Percentiles rank a stretch among this genome's conserved stretches.
Evolutionary conservation across 2,113 vertebrate genomes (phyloP).

Genomic region (Bungarus multicinctus): DNA sequence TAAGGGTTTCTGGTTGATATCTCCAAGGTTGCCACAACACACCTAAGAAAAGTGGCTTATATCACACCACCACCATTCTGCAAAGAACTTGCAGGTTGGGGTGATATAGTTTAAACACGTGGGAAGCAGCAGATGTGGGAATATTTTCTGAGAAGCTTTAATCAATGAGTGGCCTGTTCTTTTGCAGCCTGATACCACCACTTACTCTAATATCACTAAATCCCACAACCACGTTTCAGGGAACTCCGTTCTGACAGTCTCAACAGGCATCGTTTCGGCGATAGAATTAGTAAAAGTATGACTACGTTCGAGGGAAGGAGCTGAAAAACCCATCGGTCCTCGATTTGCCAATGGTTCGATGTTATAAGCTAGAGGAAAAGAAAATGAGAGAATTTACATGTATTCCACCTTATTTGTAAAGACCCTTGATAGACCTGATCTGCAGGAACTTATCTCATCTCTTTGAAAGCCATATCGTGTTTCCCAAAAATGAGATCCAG

Average conservation of each 20-base stretch:
- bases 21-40: neutral
- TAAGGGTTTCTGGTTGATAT: neutral
- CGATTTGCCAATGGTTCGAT: accelerated
- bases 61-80: neutral
- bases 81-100: too few species aligned
- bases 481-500: neutral
- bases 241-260: neutral
- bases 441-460: neutral
- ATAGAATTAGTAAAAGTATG: accelerated
- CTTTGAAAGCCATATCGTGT: neutral
- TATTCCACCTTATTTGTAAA: neutral
- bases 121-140: neutral
- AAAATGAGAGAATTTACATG: neutral
- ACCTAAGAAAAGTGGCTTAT: neutral
- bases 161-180: neutral
- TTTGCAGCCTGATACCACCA: neutral
- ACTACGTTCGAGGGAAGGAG: accelerated
- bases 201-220: neutral
- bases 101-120: too few species aligned
- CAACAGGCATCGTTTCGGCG: accelerated
- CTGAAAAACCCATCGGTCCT: accelerated
- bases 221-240: neutral
- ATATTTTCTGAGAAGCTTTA: neutral
- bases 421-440: neutral
- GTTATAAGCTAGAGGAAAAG: neutral